These are phyloP conservation scores for Anodontia alba DNA, from an alignment of 2,888 invertebrate genomes.

Conservation along the genomic window DNA sequence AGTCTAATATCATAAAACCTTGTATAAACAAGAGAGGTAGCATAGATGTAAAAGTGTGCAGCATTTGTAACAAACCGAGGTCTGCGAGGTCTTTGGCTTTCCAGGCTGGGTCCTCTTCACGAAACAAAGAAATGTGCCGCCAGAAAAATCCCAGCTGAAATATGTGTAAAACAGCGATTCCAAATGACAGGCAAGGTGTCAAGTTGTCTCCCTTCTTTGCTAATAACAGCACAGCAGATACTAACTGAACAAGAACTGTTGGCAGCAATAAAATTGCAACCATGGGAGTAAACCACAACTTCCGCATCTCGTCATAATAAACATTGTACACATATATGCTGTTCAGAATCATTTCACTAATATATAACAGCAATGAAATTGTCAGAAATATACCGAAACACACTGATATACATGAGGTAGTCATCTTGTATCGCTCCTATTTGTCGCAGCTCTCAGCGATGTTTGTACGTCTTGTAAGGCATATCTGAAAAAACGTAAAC, in stretches of 20 bases:
- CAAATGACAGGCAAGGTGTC: constrained; percentile 83
- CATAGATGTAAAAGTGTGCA: constrained; percentile 95
- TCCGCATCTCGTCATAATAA: constrained; percentile 79
- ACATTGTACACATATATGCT: constrained; percentile 86
- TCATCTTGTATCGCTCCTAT: constrained; percentile 13
- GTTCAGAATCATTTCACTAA: constrained; percentile 70
- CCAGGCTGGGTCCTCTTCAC: constrained; percentile 92
- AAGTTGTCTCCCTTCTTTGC: constrained; percentile 65
- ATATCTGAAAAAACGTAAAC: too few species aligned
- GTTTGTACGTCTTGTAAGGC: neutral
- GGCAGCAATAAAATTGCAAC: constrained; percentile 90
- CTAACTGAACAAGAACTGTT: constrained; percentile 88
- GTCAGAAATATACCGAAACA: constrained; percentile 71
- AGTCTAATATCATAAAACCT: constrained; percentile 88
- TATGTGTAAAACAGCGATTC: constrained; percentile 87
- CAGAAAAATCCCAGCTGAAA: constrained; percentile 86
- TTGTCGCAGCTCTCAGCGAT: neutral
- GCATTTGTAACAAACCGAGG: constrained; percentile 90
- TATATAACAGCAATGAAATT: constrained; percentile 69
- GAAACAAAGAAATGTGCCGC: constrained; percentile 93
- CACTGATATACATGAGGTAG: constrained; percentile 42
- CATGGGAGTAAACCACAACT: constrained; percentile 88
- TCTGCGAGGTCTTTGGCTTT: constrained; percentile 92
- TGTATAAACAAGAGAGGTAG: constrained; percentile 95
- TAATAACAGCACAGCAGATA: constrained; percentile 85